A percentile compares a stretch with the other conserved stretches of the same genome.
These are phyloP conservation scores for Ophonus ardosiacus DNA, from an alignment of 2,888 invertebrate species.

Conservation along the genomic window DNA sequence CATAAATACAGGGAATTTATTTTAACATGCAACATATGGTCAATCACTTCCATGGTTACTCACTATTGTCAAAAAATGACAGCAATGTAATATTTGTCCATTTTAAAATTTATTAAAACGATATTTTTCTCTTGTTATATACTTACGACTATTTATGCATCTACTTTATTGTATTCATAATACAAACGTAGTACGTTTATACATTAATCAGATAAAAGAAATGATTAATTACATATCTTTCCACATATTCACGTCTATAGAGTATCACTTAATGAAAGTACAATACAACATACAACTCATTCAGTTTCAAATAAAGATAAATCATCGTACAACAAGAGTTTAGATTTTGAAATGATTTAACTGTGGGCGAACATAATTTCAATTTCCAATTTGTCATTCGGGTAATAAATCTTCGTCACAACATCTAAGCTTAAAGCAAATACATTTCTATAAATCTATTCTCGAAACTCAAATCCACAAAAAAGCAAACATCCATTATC, in stretches of 20 bases:
- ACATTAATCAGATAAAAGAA: background rate
- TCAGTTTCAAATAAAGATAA: background rate
- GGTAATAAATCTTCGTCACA: conserved; percentile 9
- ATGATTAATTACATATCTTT: background rate
- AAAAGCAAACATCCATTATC: conserved; percentile 43
- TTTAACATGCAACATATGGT: too few species aligned
- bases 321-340: background rate
- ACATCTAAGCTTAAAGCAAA: conserved; percentile 11
- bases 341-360: background rate
- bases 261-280: background rate
- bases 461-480: conserved; percentile 39
- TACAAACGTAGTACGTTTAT: background rate
- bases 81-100: too few species aligned
- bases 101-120: too few species aligned
- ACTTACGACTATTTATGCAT: too few species aligned
- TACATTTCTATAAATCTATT: conserved; percentile 41
- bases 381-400: conserved; percentile 7
- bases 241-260: background rate
- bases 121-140: too few species aligned
- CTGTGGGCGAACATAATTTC: background rate
- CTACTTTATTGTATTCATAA: too few species aligned
- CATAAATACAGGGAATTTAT: too few species aligned
- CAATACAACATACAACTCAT: background rate
- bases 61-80: too few species aligned
- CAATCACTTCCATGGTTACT: too few species aligned